Evolutionary conservation across 37 sponge, comb jelly and placozoan genomes (phyloP).

Genomic region (Lycopodina hypogea): DNA sequence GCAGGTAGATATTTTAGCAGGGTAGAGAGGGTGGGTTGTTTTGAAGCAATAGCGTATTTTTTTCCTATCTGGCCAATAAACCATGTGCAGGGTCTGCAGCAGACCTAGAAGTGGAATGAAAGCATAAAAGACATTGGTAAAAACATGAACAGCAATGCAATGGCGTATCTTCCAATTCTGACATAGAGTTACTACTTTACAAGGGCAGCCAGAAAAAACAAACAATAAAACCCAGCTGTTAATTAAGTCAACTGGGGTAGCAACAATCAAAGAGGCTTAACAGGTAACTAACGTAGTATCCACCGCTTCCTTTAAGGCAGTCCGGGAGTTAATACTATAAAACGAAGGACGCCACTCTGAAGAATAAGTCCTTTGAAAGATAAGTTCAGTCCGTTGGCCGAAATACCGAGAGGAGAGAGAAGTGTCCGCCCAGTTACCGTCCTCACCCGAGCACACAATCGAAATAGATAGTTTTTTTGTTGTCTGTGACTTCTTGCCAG

Average conservation of each 20-base stretch:
- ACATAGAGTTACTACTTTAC: background rate
- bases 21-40: no score
- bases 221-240: no score
- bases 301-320: conserved; percentile 75
- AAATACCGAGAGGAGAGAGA: background rate
- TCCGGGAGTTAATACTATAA: conserved; percentile 73
- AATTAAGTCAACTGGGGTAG: no score
- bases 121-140: background rate
- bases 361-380: conserved; percentile 9
- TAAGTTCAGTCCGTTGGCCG: conserved; percentile 19
- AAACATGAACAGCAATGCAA: background rate
- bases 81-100: conserved; percentile 51
- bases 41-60: background rate
- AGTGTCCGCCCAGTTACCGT: background rate
- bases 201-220: no score
- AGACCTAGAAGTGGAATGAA: conserved; percentile 6
- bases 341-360: conserved; percentile 47
- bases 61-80: conserved; percentile 31
- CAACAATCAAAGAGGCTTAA: no score
- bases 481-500: no score
- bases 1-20: background rate
- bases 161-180: no score
- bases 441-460: no score
- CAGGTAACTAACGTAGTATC: background rate
- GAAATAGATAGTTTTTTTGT: no score